Evolutionary conservation across 2,888 invertebrate genomes (phyloP), one percentile per base, ranked within the genome.

Genomic region (Tipula vernalis): DNA sequence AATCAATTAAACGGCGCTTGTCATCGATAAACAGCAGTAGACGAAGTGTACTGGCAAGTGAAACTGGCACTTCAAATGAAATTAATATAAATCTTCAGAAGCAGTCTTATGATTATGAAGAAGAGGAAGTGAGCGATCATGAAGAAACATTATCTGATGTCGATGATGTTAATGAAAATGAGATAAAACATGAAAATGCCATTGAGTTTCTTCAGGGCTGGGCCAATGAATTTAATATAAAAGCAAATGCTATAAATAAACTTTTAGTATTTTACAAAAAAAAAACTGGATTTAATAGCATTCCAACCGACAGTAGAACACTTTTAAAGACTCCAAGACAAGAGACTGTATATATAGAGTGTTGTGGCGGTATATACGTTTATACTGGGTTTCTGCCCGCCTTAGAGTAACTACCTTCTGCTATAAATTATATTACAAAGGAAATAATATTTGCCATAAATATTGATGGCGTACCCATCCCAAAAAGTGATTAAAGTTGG

Each of bases 391-490:
- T n/a, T n/a, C n/a, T n/a, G n/a, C n/a, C n/a, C n/a, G n/a, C n/a
- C n/a, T n/a, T n/a, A n/a, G n/a, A n/a, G n/a, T n/a, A n/a, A n/a
- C n/a, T 57, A 57, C 4, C 13, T 15, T 57, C 57, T 12, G 12
- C 57, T 6, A 57, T 15, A 57, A 57, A 15, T 57, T 57, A 84
- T 36, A 12, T 84, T 36, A 36, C 84, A 12, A 84, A 84, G 15
- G 83, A 86, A 13, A 84, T 85, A 39, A 42, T 87, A 51, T 44
- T 87, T 15, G 57, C 13, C 44, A 51, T 87, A 44, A 87, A 87
- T 86, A 83, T 87, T 83, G 87, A 87, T 84, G 87, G 87, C 36
- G 12, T 87, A 84, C 87, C 87, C 13, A 86, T 87, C 51, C 42
- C 86, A 12, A 87, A 87, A 86, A 87, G 87, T 47, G 41, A 18